phyloP scores from a whole-genome alignment of 2,888 invertebrate genomes.

The Caenorhabditis sp. region DNA sequence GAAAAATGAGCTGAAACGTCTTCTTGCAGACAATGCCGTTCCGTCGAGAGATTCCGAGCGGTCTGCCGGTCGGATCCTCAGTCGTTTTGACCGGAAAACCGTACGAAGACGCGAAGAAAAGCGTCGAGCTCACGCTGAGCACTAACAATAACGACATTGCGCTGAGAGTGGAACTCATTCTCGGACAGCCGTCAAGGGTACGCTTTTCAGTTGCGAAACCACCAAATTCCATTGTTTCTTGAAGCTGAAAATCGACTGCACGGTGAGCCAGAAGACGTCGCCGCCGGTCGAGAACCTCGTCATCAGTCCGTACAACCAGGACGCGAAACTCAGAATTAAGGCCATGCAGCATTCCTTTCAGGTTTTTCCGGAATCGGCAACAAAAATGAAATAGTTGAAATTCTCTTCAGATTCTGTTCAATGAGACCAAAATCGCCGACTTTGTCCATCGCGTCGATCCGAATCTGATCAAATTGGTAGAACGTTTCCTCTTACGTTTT shows the following conservation, averaged over 20 bases:
- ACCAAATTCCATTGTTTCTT: constrained; percentile 1
- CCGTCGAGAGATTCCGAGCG: constrained; percentile 29
- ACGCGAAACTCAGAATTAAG: constrained; percentile 11
- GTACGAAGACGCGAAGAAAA: constrained; percentile 28
- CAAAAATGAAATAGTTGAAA: too few species aligned
- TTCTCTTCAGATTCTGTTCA: constrained; percentile 36
- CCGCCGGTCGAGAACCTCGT: constrained; percentile 27
- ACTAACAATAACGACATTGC: constrained; percentile 52
- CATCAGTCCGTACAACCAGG: neutral
- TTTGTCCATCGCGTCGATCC: constrained; percentile 52
- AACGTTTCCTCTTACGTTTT: neutral
- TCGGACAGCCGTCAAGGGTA: constrained; percentile 28
- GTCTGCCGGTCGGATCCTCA: constrained; percentile 28
- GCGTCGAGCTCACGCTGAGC: constrained; percentile 7
- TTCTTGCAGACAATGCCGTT: constrained; percentile 56
- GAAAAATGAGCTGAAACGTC: neutral
- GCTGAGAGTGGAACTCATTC: constrained; percentile 13
- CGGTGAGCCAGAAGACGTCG: constrained; percentile 35
- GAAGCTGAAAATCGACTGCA: constrained; percentile 52
- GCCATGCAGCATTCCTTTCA: constrained; percentile 46
- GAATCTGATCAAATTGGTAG: constrained; percentile 13
- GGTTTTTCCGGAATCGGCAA: constrained; percentile 3
- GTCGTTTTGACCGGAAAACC: constrained; percentile 37
- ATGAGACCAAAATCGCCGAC: constrained; percentile 41
- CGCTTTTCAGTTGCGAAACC: neutral